Conservation (phyloP, 1,140 invertebrate genomes). For the Apolygus lucorum region DNA sequence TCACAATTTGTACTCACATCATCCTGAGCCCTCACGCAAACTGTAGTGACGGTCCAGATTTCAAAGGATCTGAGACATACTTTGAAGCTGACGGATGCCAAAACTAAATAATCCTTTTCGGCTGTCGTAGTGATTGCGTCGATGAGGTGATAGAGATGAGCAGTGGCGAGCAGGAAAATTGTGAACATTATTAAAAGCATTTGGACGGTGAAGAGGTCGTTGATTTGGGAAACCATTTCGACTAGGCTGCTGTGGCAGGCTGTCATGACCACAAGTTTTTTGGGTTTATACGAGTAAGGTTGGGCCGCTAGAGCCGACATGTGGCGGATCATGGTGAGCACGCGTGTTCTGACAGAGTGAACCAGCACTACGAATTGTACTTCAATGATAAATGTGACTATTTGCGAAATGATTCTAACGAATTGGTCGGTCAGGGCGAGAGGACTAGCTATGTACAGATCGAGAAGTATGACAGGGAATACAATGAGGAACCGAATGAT, state of each 20-base stretch:
- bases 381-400: background rate
- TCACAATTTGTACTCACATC: too few species aligned
- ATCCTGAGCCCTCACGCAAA: background rate
- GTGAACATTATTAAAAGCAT: conserved; percentile 6
- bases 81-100: background rate
- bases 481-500: background rate
- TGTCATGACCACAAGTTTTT: background rate
- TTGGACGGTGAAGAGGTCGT: background rate
- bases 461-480: background rate
- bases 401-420: background rate
- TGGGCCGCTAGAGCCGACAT: background rate
- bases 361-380: background rate
- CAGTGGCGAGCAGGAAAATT: background rate
- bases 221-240: background rate
- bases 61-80: background rate
- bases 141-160: background rate
- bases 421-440: background rate
- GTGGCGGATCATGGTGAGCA: background rate
- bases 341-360: background rate
- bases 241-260: background rate
- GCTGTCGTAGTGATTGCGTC: background rate
- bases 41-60: background rate
- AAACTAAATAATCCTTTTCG: background rate
- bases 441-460: background rate
- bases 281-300: background rate